phyloP scores from a whole-genome alignment of 2,888 invertebrate genomes.

The Caenorhabditis sp. region DNA sequence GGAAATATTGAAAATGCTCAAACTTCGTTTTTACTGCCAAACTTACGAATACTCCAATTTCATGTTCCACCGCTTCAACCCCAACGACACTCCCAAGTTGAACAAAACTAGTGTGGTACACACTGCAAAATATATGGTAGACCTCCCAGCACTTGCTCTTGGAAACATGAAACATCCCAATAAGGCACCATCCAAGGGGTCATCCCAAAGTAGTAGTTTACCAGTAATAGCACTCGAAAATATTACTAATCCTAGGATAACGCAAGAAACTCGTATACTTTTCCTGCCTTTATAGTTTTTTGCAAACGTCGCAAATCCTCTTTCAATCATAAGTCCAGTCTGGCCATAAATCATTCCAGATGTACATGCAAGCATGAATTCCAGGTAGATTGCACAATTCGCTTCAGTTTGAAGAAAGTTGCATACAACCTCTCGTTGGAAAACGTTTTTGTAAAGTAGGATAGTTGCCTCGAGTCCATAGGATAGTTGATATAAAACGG shows the following conservation, averaged over 20 bases:
- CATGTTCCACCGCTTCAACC: constrained; percentile 21
- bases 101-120: constrained; percentile 13
- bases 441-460: constrained; percentile 34
- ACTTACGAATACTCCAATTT: constrained; percentile 31
- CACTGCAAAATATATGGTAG: not conserved
- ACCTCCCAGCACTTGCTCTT: constrained; percentile 1
- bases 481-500: constrained; percentile 21
- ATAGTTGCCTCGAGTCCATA: constrained; percentile 21
- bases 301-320: constrained; percentile 18
- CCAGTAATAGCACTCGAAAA: constrained; percentile 3
- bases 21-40: no score
- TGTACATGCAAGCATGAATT: constrained; percentile 21
- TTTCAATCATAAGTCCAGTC: constrained; percentile 43
- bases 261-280: not conserved
- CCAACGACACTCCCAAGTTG: constrained; percentile 17
- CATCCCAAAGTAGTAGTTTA: constrained; percentile 19
- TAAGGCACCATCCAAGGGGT: constrained; percentile 7
- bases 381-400: constrained; percentile 27
- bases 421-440: constrained; percentile 7
- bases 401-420: constrained; percentile 31
- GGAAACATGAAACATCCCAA: constrained; percentile 33
- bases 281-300: constrained; percentile 4
- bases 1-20: no score
- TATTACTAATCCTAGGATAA: not conserved
- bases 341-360: constrained; percentile 49